Evolutionary conservation across 2,797 vertebrate species (phyloP), one percentile per base, ranked within the genome.

Genomic region (Onychomys torridus): DNA sequence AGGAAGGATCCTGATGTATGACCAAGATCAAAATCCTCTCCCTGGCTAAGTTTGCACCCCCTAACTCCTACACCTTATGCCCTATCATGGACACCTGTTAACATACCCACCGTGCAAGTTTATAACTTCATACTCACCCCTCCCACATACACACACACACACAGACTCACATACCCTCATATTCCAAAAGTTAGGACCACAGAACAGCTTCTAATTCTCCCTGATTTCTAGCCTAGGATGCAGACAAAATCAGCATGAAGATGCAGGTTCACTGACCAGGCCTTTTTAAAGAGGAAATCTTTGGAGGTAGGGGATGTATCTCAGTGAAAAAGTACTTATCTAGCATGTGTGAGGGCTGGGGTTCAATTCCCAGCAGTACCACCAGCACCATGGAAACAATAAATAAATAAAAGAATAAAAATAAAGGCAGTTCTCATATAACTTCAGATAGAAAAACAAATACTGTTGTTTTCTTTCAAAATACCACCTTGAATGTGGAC

Each of bases 91-190:
- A 29, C 16, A 37, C 2, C 75, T 63, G 27, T 37, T 25, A 67
- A 49, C 14, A 86, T 1, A 37, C 4, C 32, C 3, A 69, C 21
- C 84, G n/a, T 52, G 19, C 29, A 87, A 19, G 67, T 73, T 73
- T 49, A 21, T 11, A 73, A n/a, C 57, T 77, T 37, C 61, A 23
- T 40, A n/a, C 6, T 14, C 13, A 23, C 43, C 6, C 27, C 40
- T 8, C 32, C 65, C 2, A 32, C 6, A 46, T 6, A 46, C 49
- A 2, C 49, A 1, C 49, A 2, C 49, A 1, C 49, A 1, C 2
- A 37, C 4, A 71, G 34, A 3, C 61, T 40, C 27, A 61, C 37
- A 40, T 14, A 40, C 3, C 17, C 57, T 10, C 32, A 5, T 19
- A 82, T 34, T 40, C 65, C 37, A 57, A 34, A 43, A 19, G 67